phyloP scores from a whole-genome alignment of 2,888 invertebrate species.

The Oscheius sp. region DNA sequence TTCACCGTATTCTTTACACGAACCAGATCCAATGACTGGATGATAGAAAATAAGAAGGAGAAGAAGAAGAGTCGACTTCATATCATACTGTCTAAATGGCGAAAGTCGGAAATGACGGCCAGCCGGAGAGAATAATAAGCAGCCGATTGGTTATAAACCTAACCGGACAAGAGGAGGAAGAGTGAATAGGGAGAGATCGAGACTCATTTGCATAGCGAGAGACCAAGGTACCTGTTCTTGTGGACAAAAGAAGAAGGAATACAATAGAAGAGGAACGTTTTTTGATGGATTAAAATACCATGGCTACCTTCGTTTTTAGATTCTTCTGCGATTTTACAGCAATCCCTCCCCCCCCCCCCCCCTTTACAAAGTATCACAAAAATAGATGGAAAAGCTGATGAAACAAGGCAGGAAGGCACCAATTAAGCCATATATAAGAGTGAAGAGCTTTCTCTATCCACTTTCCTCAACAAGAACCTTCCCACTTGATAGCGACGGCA shows the following conservation, averaged over 20 bases:
- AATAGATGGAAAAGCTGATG: neutral
- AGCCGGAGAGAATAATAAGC: conserved; percentile 12
- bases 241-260: neutral
- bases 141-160: conserved; percentile 1
- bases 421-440: too few species aligned
- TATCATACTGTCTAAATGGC: conserved; percentile 13
- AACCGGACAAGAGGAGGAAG: conserved; percentile 16
- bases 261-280: neutral
- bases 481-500: neutral
- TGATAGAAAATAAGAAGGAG: neutral
- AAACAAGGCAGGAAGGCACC: too few species aligned
- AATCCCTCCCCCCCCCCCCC: too few species aligned
- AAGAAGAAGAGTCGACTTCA: conserved; percentile 4
- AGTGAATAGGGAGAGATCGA: too few species aligned
- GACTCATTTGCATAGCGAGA: conserved; percentile 14
- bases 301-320: too few species aligned
- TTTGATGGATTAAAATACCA: too few species aligned
- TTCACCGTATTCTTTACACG: conserved; percentile 3
- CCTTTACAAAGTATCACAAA: neutral
- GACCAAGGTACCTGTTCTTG: conserved; percentile 6
- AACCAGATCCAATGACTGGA: neutral
- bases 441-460: too few species aligned
- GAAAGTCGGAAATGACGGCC: neutral
- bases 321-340: too few species aligned
- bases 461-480: too few species aligned